Base-by-base conservation (phyloP, 2,113 vertebrate species). In the Craseonycteris thonglongyai region DNA sequence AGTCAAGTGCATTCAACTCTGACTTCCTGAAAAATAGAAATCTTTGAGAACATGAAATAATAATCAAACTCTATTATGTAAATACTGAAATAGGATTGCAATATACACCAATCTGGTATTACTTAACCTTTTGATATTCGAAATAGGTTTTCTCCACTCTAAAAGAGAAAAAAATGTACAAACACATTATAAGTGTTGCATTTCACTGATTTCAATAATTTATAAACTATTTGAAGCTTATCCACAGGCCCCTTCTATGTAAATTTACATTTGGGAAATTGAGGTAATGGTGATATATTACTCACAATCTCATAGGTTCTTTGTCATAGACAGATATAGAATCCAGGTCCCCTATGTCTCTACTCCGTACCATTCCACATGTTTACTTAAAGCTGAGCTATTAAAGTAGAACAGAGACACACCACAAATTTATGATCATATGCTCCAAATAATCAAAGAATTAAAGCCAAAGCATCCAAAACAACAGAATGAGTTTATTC, bases 11-110 rank as follows among this genome's bases (percentile, higher is more conserved):
- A 49, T 91, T 93, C 88, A 89, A 83, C 33, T 30, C 11, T 47
- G 11, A 82, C 42, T 78, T 89, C 1, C 80, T 86, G 33, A 82
- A 75, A 80, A 81, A 85, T 56, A 86, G 22, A 94, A 82, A 86
- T 93, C 21, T 91, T 74, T 72, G 30, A 86, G 24, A 86, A 86
- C 14, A 61, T 72, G 91, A 95, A 91, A 75, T 92, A 66, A 45
- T 66, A 49, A 65, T 72, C 22, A 85, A 84, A 79, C 82, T 93
- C 71, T 56, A 69, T 80, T 84, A 78, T 66, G 26, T 45, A 81
- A 86, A 26, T 61, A 45, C 24, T 81, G 10, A 75, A 79, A 78
- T 72, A 72, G 1, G 3, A 84, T 10, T 56, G 6, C 6, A 28
- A 40, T 84, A 58, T 61, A 65, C 16, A 45, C 10, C 75, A 76